Evolutionary conservation across 35 echinoderm and acorn worm species (phyloP), one percentile per base, ranked within the genome.

Genomic region (Ophiothrix spiculata): DNA sequence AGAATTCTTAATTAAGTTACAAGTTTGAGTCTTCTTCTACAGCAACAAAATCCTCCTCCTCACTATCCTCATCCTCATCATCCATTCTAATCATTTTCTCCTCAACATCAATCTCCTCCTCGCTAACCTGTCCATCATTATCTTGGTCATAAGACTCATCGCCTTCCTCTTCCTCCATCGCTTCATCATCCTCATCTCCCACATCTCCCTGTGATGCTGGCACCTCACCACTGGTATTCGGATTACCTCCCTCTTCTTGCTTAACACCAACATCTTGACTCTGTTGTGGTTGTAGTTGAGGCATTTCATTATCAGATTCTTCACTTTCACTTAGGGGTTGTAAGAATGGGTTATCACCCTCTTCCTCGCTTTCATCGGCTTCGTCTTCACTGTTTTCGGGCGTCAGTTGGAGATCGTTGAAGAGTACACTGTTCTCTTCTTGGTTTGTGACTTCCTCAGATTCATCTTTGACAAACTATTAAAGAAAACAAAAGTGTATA

Each of bases 321-420:
- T 92, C 90, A 6, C 80, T 83, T 42, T 91, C 89, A 38, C 89
- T 91, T 25, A 74, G 77, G 35, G 78, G 82, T 25, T 81, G 39
- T 1, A 86, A 38, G 56, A 91, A 91, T 4, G 79, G 78, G 39
- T 77, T 77, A 39, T 92, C 81, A 0, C 84, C 90, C 17, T 86
- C 90, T 31, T 88, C 77, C 25, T 91, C 84, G 17, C 77, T 75
- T 77, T 91, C 89, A 17, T 92, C 90, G 0, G 64, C 82, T 37
- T 95, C 93, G 3, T 95, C 93, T 78, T 98, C 95, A 31, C 95
- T 98, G 86, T 98, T 98, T 33, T 98, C 95, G 28, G 95, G 95
- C 4, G 95, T 94, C 25, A 98, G 80, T 75, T 98, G 95, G 37
- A 98, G 86, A 82, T 98, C 95, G 14, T 93, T 93, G 81, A 89